These are phyloP conservation scores for Macropus fuliginosus DNA, from an alignment of 2,797 vertebrate genomes.

Conservation along the genomic window DNA sequence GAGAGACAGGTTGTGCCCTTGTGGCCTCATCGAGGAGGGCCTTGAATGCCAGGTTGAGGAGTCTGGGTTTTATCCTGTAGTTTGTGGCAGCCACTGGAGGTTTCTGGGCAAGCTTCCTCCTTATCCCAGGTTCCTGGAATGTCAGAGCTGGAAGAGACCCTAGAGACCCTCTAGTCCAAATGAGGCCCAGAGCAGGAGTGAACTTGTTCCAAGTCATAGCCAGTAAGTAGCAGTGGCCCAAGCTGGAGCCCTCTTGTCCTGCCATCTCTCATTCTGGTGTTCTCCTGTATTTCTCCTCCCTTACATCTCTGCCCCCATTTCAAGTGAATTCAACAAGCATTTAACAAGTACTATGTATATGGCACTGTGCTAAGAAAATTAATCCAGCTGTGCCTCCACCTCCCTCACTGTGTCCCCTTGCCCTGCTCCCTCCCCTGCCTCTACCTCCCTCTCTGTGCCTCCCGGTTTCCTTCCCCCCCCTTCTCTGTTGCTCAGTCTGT, in stretches of 20 bases:
- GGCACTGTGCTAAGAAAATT: no score
- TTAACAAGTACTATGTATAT: no score
- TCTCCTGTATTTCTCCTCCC: no score
- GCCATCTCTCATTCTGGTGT: no score
- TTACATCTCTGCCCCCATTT: no score
- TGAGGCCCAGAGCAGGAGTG: neutral
- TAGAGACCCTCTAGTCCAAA: neutral
- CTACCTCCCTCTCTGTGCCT: neutral
- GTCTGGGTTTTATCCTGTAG: no score
- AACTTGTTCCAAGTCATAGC: neutral
- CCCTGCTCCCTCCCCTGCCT: neutral
- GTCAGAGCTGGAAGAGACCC: neutral
- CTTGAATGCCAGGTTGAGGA: neutral
- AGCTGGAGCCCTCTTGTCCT: no score
- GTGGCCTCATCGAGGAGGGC: neutral
- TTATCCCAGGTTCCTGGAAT: neutral
- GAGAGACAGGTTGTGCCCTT: neutral
- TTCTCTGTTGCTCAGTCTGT: conserved; percentile 4
- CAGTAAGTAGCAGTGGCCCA: neutral
- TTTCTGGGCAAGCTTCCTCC: neutral
- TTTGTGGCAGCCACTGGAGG: neutral
- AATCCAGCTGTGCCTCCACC: no score
- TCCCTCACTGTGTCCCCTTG: no score
- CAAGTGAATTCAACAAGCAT: no score
- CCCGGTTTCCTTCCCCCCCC: neutral